Base-by-base conservation (phyloP, 1,140 invertebrate genomes). In the Drosophila saltans region DNA sequence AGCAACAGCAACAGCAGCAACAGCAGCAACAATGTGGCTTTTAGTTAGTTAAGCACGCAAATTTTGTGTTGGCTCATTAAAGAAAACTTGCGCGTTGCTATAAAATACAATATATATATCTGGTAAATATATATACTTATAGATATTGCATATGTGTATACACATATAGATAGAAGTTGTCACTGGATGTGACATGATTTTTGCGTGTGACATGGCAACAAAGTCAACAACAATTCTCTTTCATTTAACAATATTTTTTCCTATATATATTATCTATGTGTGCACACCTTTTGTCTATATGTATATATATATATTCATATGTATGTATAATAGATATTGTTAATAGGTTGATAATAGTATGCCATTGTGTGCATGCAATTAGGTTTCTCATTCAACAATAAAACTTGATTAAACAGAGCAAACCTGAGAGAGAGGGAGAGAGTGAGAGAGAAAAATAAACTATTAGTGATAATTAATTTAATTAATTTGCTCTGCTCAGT, bases 391-490 rank as follows among this genome's bases (percentile, higher is more conserved):
- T 36, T 52, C 62, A 48, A 66, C 64, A 66, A 66, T 66, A 43
- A 78, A 82, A 81, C 70, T 71, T 71, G 70, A 81, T 81, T 80
- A 80, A 43, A 26, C 16, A 43, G n/a, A 57, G 28, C 21, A 40
- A 63, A 21, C 40, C 2, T 16, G 40, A 39, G 58, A 7, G 58
- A 57, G 45, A 69, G 40, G 21, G 45, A 30, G 41, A 62, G 43
- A 30, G 26, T 16, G 45, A 9, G 24, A 69, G 57, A 24, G n/a
- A 48, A 69, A 62, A 67, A 10, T 33, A 45, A 45, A 39, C 75
- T 83, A 86, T 88, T 89, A 89, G 70, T 68, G 77, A 65, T 88
- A 89, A 80, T 84, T 88, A 89, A 88, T 88, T 80, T 76, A 89
- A 88, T 89, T 76, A 88, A 88, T 84, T 85, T 77, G 63, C 75